These are phyloP conservation scores for Cirrhinus molitorella DNA, from an alignment of 2,797 vertebrate genomes.

Conservation along the genomic window DNA sequence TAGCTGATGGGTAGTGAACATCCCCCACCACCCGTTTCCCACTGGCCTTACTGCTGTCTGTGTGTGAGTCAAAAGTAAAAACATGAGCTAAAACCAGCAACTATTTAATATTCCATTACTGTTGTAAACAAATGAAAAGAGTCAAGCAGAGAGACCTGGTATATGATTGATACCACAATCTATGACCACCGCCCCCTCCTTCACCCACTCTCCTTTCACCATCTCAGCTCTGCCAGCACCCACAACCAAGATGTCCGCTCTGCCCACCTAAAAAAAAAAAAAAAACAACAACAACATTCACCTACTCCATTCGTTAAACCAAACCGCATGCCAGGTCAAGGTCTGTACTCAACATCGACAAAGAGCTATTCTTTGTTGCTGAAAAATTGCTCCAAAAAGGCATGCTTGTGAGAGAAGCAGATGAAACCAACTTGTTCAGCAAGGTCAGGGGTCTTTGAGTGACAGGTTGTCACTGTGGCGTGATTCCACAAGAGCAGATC, in stretches of 20 bases:
- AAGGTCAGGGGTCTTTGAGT: conserved; percentile 88
- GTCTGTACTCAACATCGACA: background rate
- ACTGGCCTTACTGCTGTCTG: conserved; percentile 85
- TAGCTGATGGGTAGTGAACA: conserved; percentile 86
- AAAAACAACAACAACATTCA: background rate
- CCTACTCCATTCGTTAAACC: background rate
- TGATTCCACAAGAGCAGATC: conserved; percentile 94
- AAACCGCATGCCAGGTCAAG: background rate
- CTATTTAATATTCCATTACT: conserved; percentile 1
- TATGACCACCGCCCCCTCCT: conserved; percentile 91
- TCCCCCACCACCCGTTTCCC: conserved; percentile 91
- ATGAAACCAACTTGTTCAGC: conserved; percentile 82
- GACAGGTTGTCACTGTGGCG: conserved; percentile 93
- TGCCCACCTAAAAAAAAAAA: conserved; percentile 79
- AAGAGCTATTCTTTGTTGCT: too few species aligned
- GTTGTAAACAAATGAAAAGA: conserved; percentile 8
- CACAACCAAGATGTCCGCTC: conserved; percentile 94
- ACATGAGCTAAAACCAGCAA: background rate
- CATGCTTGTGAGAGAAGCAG: background rate
- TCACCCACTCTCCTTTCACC: conserved; percentile 95
- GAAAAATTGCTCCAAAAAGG: too few species aligned
- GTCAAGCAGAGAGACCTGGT: conserved; percentile 77
- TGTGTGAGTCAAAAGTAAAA: conserved; percentile 2
- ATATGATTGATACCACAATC: conserved; percentile 96
- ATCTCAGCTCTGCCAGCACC: conserved; percentile 90